These are phyloP conservation scores for Eurosta solidaginis DNA, from an alignment of 1,140 invertebrate genomes.

Conservation along the genomic window DNA sequence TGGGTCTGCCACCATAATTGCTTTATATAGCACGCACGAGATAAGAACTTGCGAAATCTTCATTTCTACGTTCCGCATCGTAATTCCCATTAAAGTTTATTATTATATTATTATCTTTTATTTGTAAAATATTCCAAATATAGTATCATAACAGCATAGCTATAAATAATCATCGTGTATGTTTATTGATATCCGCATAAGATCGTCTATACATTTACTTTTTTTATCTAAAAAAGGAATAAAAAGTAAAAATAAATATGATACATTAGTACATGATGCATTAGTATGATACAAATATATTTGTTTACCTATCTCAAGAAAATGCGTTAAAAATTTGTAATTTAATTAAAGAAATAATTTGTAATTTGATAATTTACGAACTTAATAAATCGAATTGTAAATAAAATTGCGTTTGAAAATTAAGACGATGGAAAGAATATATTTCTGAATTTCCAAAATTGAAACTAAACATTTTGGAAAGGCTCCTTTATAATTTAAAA, in stretches of 20 bases:
- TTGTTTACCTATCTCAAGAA: neutral
- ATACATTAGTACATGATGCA: too few relatives aligned
- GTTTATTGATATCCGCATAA: neutral
- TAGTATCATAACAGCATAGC: neutral
- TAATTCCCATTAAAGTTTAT: neutral
- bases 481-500: too few relatives aligned
- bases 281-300: neutral
- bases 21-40: neutral
- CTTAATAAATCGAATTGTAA: conserved; percentile 15
- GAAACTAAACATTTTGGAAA: too few relatives aligned
- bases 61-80: neutral
- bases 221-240: too few relatives aligned
- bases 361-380: too few relatives aligned
- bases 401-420: neutral
- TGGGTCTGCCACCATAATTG: neutral
- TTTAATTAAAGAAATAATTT: neutral
- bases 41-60: neutral
- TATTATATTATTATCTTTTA: neutral
- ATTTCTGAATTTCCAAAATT: neutral
- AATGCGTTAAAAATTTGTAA: conserved; percentile 1
- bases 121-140: conserved; percentile 5
- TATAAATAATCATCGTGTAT: neutral
- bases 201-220: neutral
- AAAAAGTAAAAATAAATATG: too few relatives aligned
- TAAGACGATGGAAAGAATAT: too few relatives aligned